Evolutionary conservation across 1,140 invertebrate species (phyloP), one percentile per base, ranked within the genome.

Genomic region (Mactra quadrangularis): DNA sequence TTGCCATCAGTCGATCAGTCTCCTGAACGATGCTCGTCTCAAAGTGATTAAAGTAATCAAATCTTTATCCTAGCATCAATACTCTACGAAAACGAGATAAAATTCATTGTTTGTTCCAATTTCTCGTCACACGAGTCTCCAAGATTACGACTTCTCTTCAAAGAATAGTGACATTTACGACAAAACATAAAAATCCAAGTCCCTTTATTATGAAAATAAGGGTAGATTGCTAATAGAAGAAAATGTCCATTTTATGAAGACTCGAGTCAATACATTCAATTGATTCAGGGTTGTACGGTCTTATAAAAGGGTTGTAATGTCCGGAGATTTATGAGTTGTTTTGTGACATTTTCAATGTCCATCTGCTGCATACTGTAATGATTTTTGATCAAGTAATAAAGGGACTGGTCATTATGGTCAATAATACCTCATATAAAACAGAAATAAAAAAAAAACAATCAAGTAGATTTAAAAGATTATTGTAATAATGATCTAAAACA

Each of bases 161-260:
- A 31, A 60, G 19, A 1, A 76, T 59, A 60, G 7, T 60, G 74
- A 76, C 74, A 76, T 76, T 76, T 64, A 76, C 19, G 31, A 22
- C 45, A 7, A 62, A 33, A 35, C 74, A 76, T 62, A 60, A 76
- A 76, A 13, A 19, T 31, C 35, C 57, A 15, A 64, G 59, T 62
- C 74, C 38, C 59, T 62, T 64, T 60, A 64, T 76, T 76, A 76
- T 76, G 59, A 76, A 60, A 76, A 60, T 76, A 27, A 11, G 22
- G 38, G 41, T 45, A 45, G 25, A n/a, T 19, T 45, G 59, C 27
- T 33, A 62, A 60, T 31, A 50, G 15, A 35, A 13, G n/a, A 17
- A 47, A 50, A 76, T 76, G 74, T 62, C 41, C 74, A 76, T 74
- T 74, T 74, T 57, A 59, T 59, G 47, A 25, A 33, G 11, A 27